A percentile compares a stretch with the other conserved stretches of the same genome.
phyloP scores from a whole-genome alignment of 2,113 vertebrate genomes.

The Xiphophorus couchianus region DNA sequence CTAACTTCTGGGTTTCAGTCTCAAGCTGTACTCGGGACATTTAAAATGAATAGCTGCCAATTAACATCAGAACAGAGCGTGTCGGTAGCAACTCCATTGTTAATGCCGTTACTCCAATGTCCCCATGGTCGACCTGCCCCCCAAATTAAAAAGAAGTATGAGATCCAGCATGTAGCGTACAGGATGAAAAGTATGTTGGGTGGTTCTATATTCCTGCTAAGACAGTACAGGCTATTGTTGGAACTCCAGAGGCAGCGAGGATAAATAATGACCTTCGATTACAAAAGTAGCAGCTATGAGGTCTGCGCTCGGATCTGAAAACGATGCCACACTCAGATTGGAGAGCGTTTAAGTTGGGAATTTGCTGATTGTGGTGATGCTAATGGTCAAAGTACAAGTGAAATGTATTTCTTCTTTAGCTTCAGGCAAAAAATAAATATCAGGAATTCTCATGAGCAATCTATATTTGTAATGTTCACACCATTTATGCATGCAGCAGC shows the following conservation, averaged over 20 bases:
- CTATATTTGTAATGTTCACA: no score
- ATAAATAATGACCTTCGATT: no score
- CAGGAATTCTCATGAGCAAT: no score
- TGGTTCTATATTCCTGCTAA: no score
- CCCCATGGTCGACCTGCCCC: not conserved
- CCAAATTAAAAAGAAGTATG: not conserved
- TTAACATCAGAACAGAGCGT: constrained; percentile 42
- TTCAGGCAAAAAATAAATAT: no score
- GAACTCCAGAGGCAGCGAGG: no score
- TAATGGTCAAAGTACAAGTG: not conserved
- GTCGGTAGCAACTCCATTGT: constrained; percentile 14
- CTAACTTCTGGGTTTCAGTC: constrained; percentile 30
- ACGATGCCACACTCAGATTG: not conserved
- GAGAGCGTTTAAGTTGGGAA: not conserved
- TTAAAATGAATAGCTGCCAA: constrained; percentile 13
- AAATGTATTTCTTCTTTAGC: not conserved
- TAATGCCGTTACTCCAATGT: not conserved
- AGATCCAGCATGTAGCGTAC: no score
- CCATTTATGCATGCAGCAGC: not conserved
- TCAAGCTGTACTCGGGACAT: not conserved
- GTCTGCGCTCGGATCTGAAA: not conserved
- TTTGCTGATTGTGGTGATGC: not conserved
- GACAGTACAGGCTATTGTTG: no score
- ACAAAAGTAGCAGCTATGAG: no score
- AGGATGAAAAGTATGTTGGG: no score